These are phyloP conservation scores for Montipora foliosa DNA, from an alignment of 64 coral and sea anemone genomes.

Conservation along the genomic window DNA sequence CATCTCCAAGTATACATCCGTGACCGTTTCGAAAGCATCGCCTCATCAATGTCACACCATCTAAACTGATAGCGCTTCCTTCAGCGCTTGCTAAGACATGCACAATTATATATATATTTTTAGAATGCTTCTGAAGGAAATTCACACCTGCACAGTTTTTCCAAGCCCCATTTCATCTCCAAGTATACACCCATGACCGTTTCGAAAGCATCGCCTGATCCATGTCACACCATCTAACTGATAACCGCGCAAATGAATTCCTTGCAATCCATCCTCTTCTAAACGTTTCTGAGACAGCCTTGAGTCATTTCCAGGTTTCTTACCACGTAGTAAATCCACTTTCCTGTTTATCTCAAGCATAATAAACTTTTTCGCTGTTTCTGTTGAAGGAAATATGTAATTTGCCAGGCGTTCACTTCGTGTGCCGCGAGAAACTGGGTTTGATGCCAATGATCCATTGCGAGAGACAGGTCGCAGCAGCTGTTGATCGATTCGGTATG, in stretches of 20 bases:
- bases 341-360: constrained; percentile 54
- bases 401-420: neutral
- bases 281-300: constrained; percentile 64
- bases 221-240: constrained; percentile 83
- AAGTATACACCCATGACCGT: constrained; percentile 74
- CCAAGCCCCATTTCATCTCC: constrained; percentile 95
- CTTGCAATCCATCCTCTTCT: constrained; percentile 64
- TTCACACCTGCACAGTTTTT: constrained; percentile 91
- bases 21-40: constrained; percentile 41
- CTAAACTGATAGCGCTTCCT: neutral
- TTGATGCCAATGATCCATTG: neutral
- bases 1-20: constrained; percentile 88
- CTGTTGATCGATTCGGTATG: neutral
- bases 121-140: neutral
- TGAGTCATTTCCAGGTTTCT: neutral
- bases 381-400: neutral
- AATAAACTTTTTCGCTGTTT: neutral
- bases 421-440: neutral
- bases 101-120: neutral
- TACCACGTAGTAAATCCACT: constrained; percentile 1
- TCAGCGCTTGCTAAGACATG: neutral
- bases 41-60: constrained; percentile 73
- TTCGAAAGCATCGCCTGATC: constrained; percentile 47
- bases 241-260: constrained; percentile 69
- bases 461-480: neutral